Evolutionary conservation across 2,888 invertebrate species (phyloP).

Genomic region (Latheticus oryzae): DNA sequence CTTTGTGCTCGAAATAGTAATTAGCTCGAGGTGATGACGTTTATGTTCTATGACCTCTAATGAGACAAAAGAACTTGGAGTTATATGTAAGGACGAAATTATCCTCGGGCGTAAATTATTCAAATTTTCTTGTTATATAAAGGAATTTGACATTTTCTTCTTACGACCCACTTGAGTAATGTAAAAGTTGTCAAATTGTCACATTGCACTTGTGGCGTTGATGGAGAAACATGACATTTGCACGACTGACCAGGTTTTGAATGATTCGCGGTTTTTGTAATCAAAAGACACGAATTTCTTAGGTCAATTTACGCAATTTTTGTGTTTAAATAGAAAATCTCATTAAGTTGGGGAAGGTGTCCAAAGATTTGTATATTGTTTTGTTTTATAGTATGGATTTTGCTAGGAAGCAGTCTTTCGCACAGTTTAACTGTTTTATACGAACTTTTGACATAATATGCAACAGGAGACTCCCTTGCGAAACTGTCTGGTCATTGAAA

Average conservation of each 20-base stretch:
- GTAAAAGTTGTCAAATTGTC: conserved; percentile 21
- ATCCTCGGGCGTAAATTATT: conserved; percentile 9
- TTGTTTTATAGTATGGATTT: too few relatives aligned
- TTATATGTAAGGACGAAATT: conserved; percentile 9
- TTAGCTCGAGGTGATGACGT: conserved; percentile 2
- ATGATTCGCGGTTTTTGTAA: too few relatives aligned
- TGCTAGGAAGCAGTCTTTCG: too few relatives aligned
- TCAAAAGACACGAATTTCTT: too few relatives aligned
- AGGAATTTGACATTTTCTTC: conserved; percentile 19
- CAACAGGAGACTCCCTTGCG: not conserved
- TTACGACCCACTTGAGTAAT: conserved; percentile 17
- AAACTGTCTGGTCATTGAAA: not conserved
- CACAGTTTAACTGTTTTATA: conserved; percentile 1
- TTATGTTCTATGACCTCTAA: conserved; percentile 9
- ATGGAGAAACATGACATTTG: too few relatives aligned
- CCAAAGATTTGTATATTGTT: too few relatives aligned
- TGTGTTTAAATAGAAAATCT: too few relatives aligned
- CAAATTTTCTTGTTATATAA: conserved; percentile 24
- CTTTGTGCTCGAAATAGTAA: conserved; percentile 20
- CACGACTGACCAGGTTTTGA: too few relatives aligned
- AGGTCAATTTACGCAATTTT: too few relatives aligned
- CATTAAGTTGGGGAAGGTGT: too few relatives aligned
- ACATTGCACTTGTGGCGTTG: too few relatives aligned
- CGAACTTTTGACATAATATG: conserved; percentile 2
- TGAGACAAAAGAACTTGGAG: conserved; percentile 18